phyloP scores from a whole-genome alignment of 2,797 vertebrate species.

The Pachyuromys duprasi region DNA sequence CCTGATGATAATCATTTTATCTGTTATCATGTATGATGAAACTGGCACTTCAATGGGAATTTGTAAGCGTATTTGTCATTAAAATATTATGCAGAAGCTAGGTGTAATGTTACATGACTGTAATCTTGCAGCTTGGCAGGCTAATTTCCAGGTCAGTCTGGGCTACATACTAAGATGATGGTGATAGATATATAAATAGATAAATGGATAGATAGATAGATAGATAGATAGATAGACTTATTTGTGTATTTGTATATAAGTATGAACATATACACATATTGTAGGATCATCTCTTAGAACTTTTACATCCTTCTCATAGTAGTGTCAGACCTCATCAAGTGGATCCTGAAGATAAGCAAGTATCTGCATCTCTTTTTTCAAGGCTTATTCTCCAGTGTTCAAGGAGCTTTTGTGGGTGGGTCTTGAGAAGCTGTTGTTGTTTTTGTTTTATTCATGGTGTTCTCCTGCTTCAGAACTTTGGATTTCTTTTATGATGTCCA shows the following conservation, averaged over 20 bases:
- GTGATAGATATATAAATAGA: neutral
- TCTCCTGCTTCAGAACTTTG: neutral
- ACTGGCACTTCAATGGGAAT: neutral
- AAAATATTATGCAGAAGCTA: neutral
- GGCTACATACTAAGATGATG: neutral
- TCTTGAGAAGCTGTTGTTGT: neutral
- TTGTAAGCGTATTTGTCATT: neutral
- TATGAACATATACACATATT: neutral
- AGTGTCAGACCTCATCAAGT: fast-evolving
- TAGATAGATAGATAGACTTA: neutral
- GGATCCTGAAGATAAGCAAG: too few relatives aligned
- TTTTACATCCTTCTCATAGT: neutral
- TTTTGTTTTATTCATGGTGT: neutral
- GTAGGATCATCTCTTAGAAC: neutral
- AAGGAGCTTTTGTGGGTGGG: neutral
- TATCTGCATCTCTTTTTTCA: neutral
- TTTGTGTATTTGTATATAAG: neutral
- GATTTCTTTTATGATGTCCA: neutral
- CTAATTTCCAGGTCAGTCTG: neutral
- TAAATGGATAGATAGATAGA: neutral
- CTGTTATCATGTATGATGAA: neutral
- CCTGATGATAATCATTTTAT: neutral
- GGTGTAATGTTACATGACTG: neutral
- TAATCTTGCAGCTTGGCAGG: too few relatives aligned
- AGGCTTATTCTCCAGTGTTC: neutral